Percentiles rank a stretch among this genome's conserved stretches.
phyloP scores from a whole-genome alignment of 2,113 vertebrate genomes.

The Anolis carolinensis region DNA sequence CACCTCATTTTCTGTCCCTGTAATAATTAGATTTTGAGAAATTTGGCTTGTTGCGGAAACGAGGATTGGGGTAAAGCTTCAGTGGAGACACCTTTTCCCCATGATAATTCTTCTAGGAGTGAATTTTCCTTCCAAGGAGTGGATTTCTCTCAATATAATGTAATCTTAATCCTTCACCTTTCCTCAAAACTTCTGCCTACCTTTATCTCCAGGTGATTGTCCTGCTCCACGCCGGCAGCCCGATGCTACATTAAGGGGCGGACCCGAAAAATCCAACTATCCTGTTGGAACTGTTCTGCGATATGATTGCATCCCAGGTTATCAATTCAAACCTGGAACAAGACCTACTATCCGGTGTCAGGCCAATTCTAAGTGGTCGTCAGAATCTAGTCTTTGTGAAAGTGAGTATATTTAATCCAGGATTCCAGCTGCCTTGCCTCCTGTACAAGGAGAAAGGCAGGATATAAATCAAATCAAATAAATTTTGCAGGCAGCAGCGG shows the following conservation, averaged over 20 bases:
- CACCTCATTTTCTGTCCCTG: too few species aligned
- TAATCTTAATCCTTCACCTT: background rate
- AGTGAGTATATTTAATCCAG: background rate
- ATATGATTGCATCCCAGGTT: conserved; percentile 62
- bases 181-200: background rate
- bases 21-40: too few species aligned
- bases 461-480: too few species aligned
- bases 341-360: conserved; percentile 44
- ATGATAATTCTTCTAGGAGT: too few species aligned
- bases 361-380: conserved; percentile 15
- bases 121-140: too few species aligned
- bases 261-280: background rate
- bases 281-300: background rate
- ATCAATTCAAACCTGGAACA: background rate
- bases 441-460: too few species aligned
- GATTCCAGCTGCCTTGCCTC: too few species aligned
- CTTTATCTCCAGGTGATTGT: conserved; percentile 38
- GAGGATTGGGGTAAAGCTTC: too few species aligned
- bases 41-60: too few species aligned
- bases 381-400: background rate
- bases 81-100: too few species aligned
- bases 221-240: accelerated
- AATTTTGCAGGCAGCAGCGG: accelerated
- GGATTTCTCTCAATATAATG: too few species aligned
- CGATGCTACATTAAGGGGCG: background rate